phyloP scores from a whole-genome alignment of 2,113 vertebrate species.

The Chlorodrepanis virens region DNA sequence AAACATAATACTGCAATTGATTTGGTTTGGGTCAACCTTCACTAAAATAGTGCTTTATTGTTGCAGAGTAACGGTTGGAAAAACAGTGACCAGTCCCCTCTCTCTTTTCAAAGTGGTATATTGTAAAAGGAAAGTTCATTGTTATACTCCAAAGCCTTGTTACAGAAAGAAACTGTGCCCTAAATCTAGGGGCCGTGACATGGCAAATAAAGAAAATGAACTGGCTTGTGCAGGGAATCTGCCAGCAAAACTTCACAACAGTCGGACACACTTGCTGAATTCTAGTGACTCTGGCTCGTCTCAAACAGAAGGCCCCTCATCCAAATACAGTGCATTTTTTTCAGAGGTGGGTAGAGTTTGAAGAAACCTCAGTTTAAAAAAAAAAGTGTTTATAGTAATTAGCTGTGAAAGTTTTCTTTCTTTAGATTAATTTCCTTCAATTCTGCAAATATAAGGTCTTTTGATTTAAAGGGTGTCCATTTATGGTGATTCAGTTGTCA shows the following conservation, averaged over 20 bases:
- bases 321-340: slow-evolving; percentile 87
- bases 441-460: background rate
- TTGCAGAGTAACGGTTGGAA: slow-evolving; percentile 75
- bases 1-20: background rate
- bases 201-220: slow-evolving; percentile 91
- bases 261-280: slow-evolving; percentile 78
- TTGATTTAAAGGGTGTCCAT: background rate
- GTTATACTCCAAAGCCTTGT: slow-evolving; percentile 70
- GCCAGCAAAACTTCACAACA: slow-evolving; percentile 76
- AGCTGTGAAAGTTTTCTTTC: background rate
- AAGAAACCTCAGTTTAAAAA: background rate
- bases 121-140: slow-evolving; percentile 71
- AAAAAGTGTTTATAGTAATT: background rate
- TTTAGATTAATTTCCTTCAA: background rate
- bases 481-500: background rate
- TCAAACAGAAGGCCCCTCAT: slow-evolving; percentile 77
- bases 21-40: background rate
- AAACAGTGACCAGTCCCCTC: slow-evolving; percentile 67
- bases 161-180: slow-evolving; percentile 73
- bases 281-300: slow-evolving; percentile 78
- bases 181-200: slow-evolving; percentile 74
- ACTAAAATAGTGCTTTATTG: background rate
- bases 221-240: slow-evolving; percentile 86
- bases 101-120: slow-evolving; percentile 71
- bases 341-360: slow-evolving; percentile 81